These are phyloP conservation scores for Petrocephalus schoutedeni DNA, from an alignment of 2,797 vertebrate species.

Conservation along the genomic window DNA sequence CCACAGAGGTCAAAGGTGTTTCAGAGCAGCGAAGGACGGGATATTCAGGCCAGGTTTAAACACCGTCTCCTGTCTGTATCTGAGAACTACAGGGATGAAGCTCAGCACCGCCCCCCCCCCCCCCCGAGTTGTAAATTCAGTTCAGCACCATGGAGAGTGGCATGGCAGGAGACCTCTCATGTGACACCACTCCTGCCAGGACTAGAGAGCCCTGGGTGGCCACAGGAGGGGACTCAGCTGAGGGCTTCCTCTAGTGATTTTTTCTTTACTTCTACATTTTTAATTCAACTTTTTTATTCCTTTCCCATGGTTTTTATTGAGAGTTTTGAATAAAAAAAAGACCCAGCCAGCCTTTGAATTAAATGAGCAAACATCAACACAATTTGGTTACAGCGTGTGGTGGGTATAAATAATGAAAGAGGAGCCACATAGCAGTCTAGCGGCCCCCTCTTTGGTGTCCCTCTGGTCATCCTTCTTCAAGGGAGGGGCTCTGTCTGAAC, in stretches of 20 bases:
- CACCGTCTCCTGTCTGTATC: background rate
- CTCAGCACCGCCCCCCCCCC: background rate
- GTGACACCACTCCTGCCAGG: background rate
- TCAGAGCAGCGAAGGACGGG: background rate
- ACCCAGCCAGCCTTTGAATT: constrained; percentile 10
- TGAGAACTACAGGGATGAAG: background rate
- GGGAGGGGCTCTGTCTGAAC: background rate
- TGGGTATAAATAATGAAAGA: constrained; percentile 18
- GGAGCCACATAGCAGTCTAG: background rate
- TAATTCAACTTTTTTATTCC: background rate
- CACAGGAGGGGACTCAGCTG: background rate
- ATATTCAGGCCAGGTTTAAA: background rate
- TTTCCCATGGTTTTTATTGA: background rate
- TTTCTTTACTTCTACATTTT: background rate
- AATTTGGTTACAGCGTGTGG: background rate
- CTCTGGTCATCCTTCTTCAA: background rate
- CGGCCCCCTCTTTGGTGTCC: background rate
- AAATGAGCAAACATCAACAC: constrained; percentile 26
- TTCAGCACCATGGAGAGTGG: constrained; percentile 17
- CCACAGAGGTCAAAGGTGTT: background rate
- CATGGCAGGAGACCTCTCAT: background rate
- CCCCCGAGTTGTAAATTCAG: background rate
- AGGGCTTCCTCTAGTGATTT: background rate
- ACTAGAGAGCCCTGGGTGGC: background rate
- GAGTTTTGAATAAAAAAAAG: background rate